Evolutionary conservation across 2,113 vertebrate species (phyloP), one percentile per base, ranked within the genome.

Genomic region (Ptilorrhoa leucosticta): DNA sequence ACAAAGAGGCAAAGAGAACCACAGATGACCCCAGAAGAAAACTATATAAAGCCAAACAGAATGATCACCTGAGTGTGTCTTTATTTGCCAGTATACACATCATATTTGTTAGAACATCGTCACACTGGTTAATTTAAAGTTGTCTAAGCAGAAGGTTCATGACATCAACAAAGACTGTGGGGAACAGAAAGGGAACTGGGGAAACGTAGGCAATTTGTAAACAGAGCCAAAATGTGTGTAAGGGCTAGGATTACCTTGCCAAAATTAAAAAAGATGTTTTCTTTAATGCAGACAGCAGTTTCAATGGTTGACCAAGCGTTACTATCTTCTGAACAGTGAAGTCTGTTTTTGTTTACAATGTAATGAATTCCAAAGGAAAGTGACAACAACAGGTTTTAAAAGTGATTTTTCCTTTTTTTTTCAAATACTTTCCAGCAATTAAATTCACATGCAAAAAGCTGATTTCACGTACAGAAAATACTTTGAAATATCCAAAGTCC

Each of bases 81-180:
- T 96, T 96, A 95, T 94, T 94, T 93, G 68, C 85, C 93, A 83
- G 83, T 50, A 90, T 71, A 93, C 86, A 93, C 83, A 91, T 83
- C 60, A 14, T 47, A 90, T 57, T 81, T 83, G 44, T 70, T 85
- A 80, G 83, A 94, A 93, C 8, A 11, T 81, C 81, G 78, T 68
- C 90, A 86, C 85, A 71, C 68, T 13, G 54, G 24, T 90, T 77
- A 88, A 64, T 61, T 91, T 57, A 48, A 78, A 95, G 45, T 88
- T 93, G 47, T 92, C n/a, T 53, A 94, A 79, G 75, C 42, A 97
- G 65, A 91, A 92, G 56, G 85, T 73, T 81, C 56, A 60, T 78
- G 83, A 93, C 68, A 94, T 44, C 60, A 81, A 70, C 72, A 92
- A 66, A 81, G 76, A 70, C 51, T 33, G 56, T 33, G 45, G 93